phyloP scores from a whole-genome alignment of 2,888 invertebrate genomes.

The Lomographa bimaculata region DNA sequence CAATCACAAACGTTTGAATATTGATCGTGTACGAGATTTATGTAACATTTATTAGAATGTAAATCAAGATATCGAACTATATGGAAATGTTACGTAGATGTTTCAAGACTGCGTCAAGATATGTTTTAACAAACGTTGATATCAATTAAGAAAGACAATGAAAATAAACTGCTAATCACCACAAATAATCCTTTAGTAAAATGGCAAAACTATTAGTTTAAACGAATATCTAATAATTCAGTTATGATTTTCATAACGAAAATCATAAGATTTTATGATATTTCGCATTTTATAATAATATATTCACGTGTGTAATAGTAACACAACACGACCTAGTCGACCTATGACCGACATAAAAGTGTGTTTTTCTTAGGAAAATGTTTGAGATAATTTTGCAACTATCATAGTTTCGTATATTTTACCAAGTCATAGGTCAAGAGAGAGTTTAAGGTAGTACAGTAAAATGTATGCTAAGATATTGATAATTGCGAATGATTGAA shows the following conservation, averaged over 20 bases:
- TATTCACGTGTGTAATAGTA: conserved; percentile 7
- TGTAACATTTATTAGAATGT: too few species aligned
- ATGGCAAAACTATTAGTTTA: too few species aligned
- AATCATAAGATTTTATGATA: conserved; percentile 13
- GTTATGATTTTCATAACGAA: conserved; percentile 13
- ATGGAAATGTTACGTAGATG: too few species aligned
- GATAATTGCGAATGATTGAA: conserved; percentile 29
- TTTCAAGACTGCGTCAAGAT: too few species aligned
- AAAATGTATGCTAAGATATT: conserved; percentile 19
- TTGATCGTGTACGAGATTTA: too few species aligned
- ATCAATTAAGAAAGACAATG: background rate
- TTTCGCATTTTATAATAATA: conserved; percentile 9
- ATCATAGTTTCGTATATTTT: too few species aligned
- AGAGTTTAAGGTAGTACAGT: conserved; percentile 51
- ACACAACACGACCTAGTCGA: conserved; percentile 42
- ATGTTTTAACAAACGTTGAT: too few species aligned
- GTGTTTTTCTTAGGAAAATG: conserved; percentile 61
- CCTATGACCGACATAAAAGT: conserved; percentile 59
- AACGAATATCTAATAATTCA: conserved; percentile 9
- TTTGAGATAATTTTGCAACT: conserved; percentile 56
- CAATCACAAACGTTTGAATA: too few species aligned
- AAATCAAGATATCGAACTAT: too few species aligned
- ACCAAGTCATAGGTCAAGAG: conserved; percentile 74
- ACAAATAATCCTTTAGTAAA: too few species aligned
- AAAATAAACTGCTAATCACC: too few species aligned